phyloP scores from a whole-genome alignment of 1,140 invertebrate genomes.

The Drosophila bocqueti region DNA sequence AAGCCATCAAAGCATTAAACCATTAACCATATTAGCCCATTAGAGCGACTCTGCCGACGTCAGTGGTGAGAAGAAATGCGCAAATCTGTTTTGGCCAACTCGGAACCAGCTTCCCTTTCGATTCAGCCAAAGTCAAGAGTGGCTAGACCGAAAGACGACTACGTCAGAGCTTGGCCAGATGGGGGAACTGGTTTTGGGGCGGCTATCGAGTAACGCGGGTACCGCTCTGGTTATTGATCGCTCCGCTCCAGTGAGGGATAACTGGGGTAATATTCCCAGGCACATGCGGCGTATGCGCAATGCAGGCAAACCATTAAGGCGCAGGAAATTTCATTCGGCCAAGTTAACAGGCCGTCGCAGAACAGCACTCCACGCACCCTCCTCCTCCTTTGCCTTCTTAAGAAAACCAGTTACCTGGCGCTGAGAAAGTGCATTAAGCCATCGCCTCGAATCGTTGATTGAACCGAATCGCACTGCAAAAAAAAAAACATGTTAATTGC shows the following conservation, averaged over 20 bases:
- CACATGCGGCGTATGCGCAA: constrained; percentile 76
- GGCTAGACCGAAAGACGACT: constrained; percentile 33
- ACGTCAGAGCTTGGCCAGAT: constrained; percentile 35
- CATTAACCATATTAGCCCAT: constrained; percentile 21
- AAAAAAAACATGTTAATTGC: constrained; percentile 74
- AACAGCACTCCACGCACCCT: constrained; percentile 1
- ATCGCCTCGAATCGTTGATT: constrained; percentile 26
- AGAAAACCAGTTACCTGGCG: constrained; percentile 46
- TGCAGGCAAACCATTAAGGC: constrained; percentile 55
- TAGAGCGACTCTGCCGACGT: constrained; percentile 21
- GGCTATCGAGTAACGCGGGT: constrained; percentile 29
- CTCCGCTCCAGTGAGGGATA: constrained; percentile 34
- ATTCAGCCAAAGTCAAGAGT: constrained; percentile 47
- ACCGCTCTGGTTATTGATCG: constrained; percentile 16
- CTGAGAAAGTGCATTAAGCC: constrained; percentile 79
- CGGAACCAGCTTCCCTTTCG: constrained; percentile 16
- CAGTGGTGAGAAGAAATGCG: constrained; percentile 20
- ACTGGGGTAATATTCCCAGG: constrained; percentile 43
- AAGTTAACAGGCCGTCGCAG: constrained; percentile 40
- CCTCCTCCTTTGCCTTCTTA: constrained; percentile 11
- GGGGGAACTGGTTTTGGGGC: constrained; percentile 33
- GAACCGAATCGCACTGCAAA: constrained; percentile 1
- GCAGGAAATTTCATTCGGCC: constrained; percentile 69
- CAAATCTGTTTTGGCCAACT: constrained; percentile 17
- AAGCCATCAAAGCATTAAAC: constrained; percentile 21